Conservation (phyloP, 2,888 invertebrate species). For the Nemotelus nigrinus region DNA sequence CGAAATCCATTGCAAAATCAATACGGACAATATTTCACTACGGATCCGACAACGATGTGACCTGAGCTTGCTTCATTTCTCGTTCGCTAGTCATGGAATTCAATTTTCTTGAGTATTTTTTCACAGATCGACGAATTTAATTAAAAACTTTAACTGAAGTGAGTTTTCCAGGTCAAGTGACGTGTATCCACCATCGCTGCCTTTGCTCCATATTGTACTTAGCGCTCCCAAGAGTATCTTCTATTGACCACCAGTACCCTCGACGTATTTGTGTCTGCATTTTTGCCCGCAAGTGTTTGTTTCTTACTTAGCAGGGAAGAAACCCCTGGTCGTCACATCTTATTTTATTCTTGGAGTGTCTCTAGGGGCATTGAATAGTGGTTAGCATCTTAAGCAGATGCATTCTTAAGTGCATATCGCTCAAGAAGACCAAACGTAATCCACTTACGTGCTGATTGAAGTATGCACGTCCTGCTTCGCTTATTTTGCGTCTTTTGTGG, state of each 20-base stretch:
- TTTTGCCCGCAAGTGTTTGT: constrained; percentile 2
- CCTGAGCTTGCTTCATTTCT: background rate
- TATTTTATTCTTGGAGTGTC: background rate
- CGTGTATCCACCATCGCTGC: constrained; percentile 45
- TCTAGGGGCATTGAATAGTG: background rate
- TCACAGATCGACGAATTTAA: constrained; percentile 51
- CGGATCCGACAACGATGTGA: background rate
- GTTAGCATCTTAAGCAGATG: constrained; percentile 8
- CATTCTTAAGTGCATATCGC: constrained; percentile 19
- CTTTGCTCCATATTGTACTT: background rate
- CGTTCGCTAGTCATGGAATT: constrained; percentile 36
- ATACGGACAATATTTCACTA: background rate
- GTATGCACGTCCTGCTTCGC: background rate
- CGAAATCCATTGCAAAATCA: constrained; percentile 6
- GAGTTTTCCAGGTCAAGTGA: constrained; percentile 51
- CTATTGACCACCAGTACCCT: constrained; percentile 40
- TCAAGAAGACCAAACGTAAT: background rate
- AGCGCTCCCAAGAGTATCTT: constrained; percentile 30
- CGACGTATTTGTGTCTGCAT: constrained; percentile 23
- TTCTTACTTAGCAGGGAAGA: background rate
- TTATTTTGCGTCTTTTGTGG: too few species aligned
- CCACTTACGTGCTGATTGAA: background rate
- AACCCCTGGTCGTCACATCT: background rate
- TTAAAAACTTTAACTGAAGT: constrained; percentile 51
- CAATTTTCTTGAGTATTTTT: constrained; percentile 51